phyloP scores from a whole-genome alignment of 2,113 vertebrate species.

The Glareola pratincola region DNA sequence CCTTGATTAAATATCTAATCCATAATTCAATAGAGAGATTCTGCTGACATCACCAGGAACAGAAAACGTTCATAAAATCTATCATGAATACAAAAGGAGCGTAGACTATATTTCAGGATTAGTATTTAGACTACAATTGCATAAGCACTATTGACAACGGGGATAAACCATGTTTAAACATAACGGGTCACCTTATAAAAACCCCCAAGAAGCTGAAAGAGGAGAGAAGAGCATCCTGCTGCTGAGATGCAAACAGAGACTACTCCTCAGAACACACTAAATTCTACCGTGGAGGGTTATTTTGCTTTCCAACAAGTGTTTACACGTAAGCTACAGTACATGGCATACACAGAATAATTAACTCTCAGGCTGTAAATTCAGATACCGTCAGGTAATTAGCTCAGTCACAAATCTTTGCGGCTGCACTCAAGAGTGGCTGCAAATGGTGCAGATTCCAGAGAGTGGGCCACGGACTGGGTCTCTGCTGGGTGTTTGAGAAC shows the following conservation, averaged over 20 bases:
- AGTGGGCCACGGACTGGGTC: not conserved
- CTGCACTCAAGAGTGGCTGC: not conserved
- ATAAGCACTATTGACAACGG: not conserved
- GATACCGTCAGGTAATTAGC: not conserved
- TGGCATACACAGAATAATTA: not conserved
- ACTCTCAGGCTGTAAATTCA: not conserved
- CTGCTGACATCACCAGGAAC: conserved; percentile 69
- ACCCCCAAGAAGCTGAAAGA: not conserved
- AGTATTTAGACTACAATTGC: not conserved
- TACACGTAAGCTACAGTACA: not conserved
- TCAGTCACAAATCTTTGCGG: not conserved
- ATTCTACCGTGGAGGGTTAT: not conserved
- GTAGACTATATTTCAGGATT: conserved; percentile 5
- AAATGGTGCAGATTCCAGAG: not conserved
- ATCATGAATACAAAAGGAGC: conserved; percentile 61
- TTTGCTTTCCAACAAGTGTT: not conserved
- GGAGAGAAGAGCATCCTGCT: not conserved
- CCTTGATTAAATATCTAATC: conserved; percentile 72
- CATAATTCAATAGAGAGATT: conserved; percentile 69
- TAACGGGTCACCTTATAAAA: not conserved
- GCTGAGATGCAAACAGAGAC: not conserved
- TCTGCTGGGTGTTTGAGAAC: not conserved
- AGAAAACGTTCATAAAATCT: not conserved
- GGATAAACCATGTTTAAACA: not conserved
- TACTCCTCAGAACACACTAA: not conserved